Evolutionary conservation across 1,140 invertebrate genomes (phyloP).

Genomic region (Drosophila erecta): DNA sequence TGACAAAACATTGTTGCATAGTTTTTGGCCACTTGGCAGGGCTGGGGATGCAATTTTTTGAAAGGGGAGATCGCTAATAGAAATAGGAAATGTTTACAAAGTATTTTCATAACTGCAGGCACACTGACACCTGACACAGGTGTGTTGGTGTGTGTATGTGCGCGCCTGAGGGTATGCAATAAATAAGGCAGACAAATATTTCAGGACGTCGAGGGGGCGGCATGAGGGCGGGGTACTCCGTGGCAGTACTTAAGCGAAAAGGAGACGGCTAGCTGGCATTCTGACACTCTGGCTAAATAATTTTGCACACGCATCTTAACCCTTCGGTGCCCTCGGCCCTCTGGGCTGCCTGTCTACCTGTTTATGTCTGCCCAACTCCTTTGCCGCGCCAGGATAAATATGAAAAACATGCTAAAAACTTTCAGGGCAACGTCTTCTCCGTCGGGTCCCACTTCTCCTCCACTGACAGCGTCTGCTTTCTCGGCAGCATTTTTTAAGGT

Average conservation of each 20-base stretch:
- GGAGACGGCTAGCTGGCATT: slow-evolving; percentile 60
- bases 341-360: slow-evolving; percentile 31
- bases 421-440: slow-evolving; percentile 48
- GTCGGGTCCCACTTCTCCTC: background rate
- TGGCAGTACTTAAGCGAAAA: slow-evolving; percentile 34
- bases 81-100: slow-evolving; percentile 84
- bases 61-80: slow-evolving; percentile 68
- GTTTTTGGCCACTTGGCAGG: slow-evolving; percentile 54
- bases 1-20: slow-evolving; percentile 80
- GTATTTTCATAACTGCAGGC: slow-evolving; percentile 82
- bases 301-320: slow-evolving; percentile 75
- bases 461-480: slow-evolving; percentile 60
- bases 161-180: slow-evolving; percentile 51
- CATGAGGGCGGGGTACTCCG: background rate
- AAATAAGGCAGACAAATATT: slow-evolving; percentile 75
- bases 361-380: slow-evolving; percentile 39
- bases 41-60: slow-evolving; percentile 47
- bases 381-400: slow-evolving; percentile 68
- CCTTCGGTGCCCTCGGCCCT: slow-evolving; percentile 40
- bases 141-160: background rate
- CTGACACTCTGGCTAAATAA: slow-evolving; percentile 81
- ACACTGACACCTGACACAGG: slow-evolving; percentile 80
- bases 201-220: slow-evolving; percentile 15
- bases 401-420: slow-evolving; percentile 77
- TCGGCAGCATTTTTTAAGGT: slow-evolving; percentile 80